Evolutionary conservation across 2,888 invertebrate species (phyloP).

Genomic region (Leucozona laternaria): DNA sequence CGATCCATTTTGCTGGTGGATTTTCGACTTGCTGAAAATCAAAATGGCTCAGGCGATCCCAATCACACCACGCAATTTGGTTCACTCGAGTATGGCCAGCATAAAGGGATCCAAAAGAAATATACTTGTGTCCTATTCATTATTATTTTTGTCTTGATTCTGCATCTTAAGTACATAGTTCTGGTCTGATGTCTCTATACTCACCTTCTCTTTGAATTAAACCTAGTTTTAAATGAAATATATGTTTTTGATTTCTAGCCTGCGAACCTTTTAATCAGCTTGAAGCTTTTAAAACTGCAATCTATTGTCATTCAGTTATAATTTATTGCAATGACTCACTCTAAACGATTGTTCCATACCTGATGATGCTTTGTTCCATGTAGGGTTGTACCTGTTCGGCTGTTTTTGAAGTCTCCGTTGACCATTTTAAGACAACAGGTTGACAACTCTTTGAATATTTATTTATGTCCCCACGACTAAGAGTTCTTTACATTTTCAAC

Average conservation of each 20-base stretch:
- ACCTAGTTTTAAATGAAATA: neutral
- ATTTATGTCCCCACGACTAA: constrained; percentile 64
- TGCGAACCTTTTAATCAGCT: neutral
- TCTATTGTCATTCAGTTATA: neutral
- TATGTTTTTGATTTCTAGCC: neutral
- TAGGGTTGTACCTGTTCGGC: constrained; percentile 58
- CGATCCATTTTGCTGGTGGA: too few species aligned
- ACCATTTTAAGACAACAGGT: constrained; percentile 72
- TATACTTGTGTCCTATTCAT: too few species aligned
- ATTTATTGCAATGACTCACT: constrained; percentile 5
- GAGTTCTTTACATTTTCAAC: neutral
- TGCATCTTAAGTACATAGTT: too few species aligned
- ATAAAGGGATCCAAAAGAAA: too few species aligned
- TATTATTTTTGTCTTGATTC: too few species aligned
- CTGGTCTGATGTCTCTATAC: too few species aligned
- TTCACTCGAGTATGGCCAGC: too few species aligned
- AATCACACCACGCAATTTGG: too few species aligned
- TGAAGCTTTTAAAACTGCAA: neutral
- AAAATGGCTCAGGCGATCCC: too few species aligned
- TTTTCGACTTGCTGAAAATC: too few species aligned
- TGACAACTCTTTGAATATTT: constrained; percentile 56
- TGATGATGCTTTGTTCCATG: neutral
- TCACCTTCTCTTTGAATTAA: too few species aligned
- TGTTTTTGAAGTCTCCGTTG: constrained; percentile 59
- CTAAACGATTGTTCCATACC: neutral